phyloP scores from a whole-genome alignment of 2,797 vertebrate species.

The Melanotaenia maccullochi region DNA sequence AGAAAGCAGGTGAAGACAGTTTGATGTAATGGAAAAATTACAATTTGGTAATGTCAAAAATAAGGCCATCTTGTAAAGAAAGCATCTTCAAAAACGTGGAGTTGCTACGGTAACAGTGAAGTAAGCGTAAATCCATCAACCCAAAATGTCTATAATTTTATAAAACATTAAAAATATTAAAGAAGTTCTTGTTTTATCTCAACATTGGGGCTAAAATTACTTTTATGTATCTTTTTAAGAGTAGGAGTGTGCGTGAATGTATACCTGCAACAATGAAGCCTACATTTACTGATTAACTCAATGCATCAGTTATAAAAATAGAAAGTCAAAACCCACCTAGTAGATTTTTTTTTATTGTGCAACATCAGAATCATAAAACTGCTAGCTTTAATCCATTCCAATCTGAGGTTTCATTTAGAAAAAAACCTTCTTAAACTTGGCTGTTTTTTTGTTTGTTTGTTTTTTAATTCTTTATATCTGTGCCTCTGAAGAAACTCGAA shows the following conservation, averaged over 20 bases:
- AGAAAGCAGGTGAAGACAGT: too few relatives aligned
- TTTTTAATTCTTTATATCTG: background rate
- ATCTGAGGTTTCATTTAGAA: background rate
- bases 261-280: background rate
- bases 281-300: background rate
- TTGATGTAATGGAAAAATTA: too few relatives aligned
- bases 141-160: background rate
- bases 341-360: background rate
- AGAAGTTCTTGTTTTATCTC: background rate
- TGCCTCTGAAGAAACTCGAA: background rate
- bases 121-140: background rate
- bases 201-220: background rate
- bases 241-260: background rate
- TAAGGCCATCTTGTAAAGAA: background rate
- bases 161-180: background rate
- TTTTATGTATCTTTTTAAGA: background rate
- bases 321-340: background rate
- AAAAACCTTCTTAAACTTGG: background rate
- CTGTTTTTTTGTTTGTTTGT: background rate
- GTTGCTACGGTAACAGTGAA: background rate
- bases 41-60: conserved; percentile 23
- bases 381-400: background rate
- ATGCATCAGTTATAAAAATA: background rate
- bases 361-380: background rate
- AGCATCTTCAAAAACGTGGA: background rate